These are phyloP conservation scores for Aporophyla nigra DNA, from an alignment of 2,888 invertebrate genomes.

Conservation along the genomic window DNA sequence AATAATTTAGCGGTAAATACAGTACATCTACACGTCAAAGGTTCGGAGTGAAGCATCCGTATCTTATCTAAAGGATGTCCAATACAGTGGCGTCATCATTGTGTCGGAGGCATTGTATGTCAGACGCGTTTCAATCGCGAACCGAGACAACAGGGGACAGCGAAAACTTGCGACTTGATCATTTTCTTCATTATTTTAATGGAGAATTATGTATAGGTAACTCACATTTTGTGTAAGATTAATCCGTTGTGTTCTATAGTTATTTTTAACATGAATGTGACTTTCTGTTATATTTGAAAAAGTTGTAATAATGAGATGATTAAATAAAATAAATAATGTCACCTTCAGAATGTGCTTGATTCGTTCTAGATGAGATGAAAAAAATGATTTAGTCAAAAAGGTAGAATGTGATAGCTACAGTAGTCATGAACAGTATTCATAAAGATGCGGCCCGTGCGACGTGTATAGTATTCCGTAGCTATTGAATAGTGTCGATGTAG, in stretches of 20 bases:
- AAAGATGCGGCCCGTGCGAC: constrained; percentile 54
- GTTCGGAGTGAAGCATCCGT: constrained; percentile 75
- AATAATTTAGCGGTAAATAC: constrained; percentile 49
- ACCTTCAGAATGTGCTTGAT: neutral
- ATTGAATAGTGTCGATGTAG: constrained; percentile 88
- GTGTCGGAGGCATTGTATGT: constrained; percentile 77
- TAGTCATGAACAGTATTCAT: constrained; percentile 49
- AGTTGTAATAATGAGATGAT: neutral
- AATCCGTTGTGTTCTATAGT: too few relatives aligned
- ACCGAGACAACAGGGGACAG: constrained; percentile 68
- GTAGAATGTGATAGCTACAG: constrained; percentile 41
- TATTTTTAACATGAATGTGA: neutral
- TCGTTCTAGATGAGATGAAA: neutral
- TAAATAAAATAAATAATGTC: neutral
- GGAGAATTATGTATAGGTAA: neutral
- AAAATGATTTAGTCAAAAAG: constrained; percentile 1
- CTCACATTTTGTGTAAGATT: neutral
- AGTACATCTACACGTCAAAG: constrained; percentile 72
- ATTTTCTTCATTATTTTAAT: constrained; percentile 40
- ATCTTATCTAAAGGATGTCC: constrained; percentile 82
- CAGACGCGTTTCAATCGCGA: constrained; percentile 76
- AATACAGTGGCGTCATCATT: constrained; percentile 78
- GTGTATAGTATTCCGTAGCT: constrained; percentile 66
- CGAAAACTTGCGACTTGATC: constrained; percentile 74
- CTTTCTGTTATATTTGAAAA: neutral